phyloP scores from a whole-genome alignment of 2,888 invertebrate genomes.

The Pollenia angustigena region DNA sequence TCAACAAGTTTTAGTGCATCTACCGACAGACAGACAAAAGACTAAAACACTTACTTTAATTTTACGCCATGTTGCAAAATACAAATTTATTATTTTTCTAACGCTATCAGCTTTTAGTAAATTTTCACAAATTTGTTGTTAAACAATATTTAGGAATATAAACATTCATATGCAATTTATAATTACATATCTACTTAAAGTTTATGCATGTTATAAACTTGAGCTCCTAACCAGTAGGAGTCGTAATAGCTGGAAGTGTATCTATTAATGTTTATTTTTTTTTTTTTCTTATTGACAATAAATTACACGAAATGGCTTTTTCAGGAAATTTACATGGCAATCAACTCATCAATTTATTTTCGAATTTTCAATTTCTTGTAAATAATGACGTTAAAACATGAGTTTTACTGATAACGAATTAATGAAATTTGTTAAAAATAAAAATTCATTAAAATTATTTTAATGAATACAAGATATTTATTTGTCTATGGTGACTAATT shows the following conservation, averaged over 20 bases:
- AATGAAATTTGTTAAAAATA: background rate
- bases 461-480: background rate
- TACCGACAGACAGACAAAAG: background rate
- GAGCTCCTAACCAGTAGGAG: background rate
- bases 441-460: background rate
- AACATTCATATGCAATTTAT: conserved; percentile 11
- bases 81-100: conserved; percentile 22
- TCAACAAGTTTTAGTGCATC: background rate
- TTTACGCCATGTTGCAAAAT: conserved; percentile 33
- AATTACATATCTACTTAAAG: conserved; percentile 1
- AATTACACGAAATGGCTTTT: background rate
- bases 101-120: background rate
- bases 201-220: conserved; percentile 14
- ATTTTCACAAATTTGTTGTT: background rate
- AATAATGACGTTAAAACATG: background rate
- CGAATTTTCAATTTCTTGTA: background rate
- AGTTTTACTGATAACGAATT: background rate
- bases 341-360: conserved; percentile 9
- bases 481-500: background rate
- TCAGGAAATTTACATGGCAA: background rate
- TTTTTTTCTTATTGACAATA: conserved; percentile 11
- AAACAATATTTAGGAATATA: background rate
- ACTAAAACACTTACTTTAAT: conserved; percentile 20
- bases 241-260: background rate
- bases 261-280: background rate